phyloP scores from a whole-genome alignment of 2,888 invertebrate genomes.

The Cepaea hortensis region DNA sequence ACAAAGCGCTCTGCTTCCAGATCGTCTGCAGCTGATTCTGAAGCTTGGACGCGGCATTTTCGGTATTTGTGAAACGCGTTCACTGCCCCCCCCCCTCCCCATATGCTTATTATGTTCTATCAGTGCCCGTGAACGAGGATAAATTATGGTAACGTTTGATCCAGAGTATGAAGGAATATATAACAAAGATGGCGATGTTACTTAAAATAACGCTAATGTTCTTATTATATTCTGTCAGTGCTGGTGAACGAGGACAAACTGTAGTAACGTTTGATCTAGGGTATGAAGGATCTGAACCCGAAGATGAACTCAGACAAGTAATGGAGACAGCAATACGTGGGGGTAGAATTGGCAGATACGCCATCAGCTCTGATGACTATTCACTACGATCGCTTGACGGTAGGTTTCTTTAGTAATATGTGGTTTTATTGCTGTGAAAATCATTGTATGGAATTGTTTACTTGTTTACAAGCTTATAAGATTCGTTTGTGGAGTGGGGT shows the following conservation, averaged over 20 bases:
- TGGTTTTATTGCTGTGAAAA: background rate
- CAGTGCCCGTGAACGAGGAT: slow-evolving; percentile 60
- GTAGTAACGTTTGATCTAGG: slow-evolving; percentile 83
- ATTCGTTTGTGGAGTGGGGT: no score
- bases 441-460: no score
- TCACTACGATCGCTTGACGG: slow-evolving; percentile 19
- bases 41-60: no score
- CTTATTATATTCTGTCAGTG: slow-evolving; percentile 23
- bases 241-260: slow-evolving; percentile 64
- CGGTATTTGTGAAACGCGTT: no score
- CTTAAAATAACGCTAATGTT: background rate
- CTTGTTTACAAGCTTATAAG: no score
- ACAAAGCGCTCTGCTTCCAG: no score
- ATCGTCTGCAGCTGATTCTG: no score
- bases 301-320: slow-evolving; percentile 78
- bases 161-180: slow-evolving; percentile 80
- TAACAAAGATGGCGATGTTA: background rate
- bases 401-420: background rate
- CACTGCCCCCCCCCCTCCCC: no score
- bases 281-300: slow-evolving; percentile 80
- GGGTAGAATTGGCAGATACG: slow-evolving; percentile 26
- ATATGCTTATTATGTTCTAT: background rate
- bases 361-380: slow-evolving; percentile 16
- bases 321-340: slow-evolving; percentile 69
- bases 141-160: slow-evolving; percentile 81